Conservation (phyloP, 2,888 invertebrate genomes). For the Ernsta delagoae region DNA sequence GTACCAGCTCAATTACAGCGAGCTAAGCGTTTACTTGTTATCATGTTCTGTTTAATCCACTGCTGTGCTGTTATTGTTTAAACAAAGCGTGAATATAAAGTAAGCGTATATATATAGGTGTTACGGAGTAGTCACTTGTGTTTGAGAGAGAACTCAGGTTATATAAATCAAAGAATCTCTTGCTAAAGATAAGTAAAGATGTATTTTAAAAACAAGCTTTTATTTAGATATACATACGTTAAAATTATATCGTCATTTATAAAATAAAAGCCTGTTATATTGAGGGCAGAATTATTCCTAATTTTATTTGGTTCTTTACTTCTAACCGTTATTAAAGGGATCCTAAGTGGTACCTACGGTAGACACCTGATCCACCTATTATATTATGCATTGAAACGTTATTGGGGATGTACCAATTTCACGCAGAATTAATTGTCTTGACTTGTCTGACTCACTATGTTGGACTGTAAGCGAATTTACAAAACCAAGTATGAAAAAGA, state of each 20-base stretch:
- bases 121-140: not conserved
- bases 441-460: not conserved
- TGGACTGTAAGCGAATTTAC: not conserved
- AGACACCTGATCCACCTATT: conserved; percentile 6
- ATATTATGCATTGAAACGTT: conserved; percentile 19
- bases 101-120: no score
- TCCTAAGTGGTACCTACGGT: not conserved
- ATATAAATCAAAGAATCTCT: no score
- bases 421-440: conserved; percentile 13
- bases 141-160: not conserved
- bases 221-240: no score
- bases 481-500: no score
- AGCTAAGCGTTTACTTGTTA: conserved; percentile 31
- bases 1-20: conserved; percentile 51
- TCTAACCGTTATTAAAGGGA: no score
- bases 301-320: no score
- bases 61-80: conserved; percentile 8
- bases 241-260: no score
- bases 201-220: no score
- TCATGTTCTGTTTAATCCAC: conserved; percentile 24
- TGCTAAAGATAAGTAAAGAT: no score
- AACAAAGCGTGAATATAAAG: conserved; percentile 5
- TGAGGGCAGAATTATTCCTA: no score
- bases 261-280: no score
- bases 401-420: conserved; percentile 13